These are phyloP conservation scores for Danio albolineatus DNA, from an alignment of 2,797 vertebrate genomes.

Conservation along the genomic window DNA sequence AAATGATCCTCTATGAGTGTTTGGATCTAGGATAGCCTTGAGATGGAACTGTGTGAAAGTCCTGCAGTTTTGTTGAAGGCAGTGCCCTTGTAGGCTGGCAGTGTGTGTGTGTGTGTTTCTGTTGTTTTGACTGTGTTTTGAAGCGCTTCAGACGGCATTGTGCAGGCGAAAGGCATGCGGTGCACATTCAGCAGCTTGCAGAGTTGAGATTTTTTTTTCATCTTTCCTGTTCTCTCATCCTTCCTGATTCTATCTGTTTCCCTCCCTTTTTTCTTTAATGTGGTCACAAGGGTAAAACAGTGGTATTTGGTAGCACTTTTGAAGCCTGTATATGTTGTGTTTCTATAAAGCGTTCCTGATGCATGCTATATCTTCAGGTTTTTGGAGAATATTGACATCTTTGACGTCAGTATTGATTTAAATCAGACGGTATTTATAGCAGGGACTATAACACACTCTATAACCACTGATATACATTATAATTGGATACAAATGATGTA, in stretches of 20 bases:
- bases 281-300: slow-evolving; percentile 1
- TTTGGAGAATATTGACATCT: not conserved
- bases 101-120: not conserved
- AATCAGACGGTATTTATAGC: not conserved
- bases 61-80: no score
- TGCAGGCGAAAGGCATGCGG: slow-evolving; percentile 20
- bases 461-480: not conserved
- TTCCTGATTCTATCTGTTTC: slow-evolving; percentile 49
- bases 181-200: slow-evolving; percentile 32
- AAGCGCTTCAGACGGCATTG: slow-evolving; percentile 6
- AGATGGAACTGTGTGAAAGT: no score
- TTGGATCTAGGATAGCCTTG: no score
- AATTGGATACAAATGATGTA: not conserved
- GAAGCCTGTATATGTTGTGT: slow-evolving; percentile 17
- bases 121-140: slow-evolving; percentile 22
- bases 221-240: slow-evolving; percentile 49
- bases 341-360: not conserved
- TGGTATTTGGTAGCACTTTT: slow-evolving; percentile 20
- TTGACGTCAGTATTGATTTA: not conserved
- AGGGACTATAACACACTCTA: not conserved
- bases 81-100: not conserved
- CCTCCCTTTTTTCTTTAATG: slow-evolving; percentile 41
- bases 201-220: slow-evolving; percentile 20
- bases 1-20: no score
- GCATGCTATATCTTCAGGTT: no score